These are phyloP conservation scores for Steinernema hermaphroditum DNA, from an alignment of 2,888 invertebrate species.

Conservation along the genomic window DNA sequence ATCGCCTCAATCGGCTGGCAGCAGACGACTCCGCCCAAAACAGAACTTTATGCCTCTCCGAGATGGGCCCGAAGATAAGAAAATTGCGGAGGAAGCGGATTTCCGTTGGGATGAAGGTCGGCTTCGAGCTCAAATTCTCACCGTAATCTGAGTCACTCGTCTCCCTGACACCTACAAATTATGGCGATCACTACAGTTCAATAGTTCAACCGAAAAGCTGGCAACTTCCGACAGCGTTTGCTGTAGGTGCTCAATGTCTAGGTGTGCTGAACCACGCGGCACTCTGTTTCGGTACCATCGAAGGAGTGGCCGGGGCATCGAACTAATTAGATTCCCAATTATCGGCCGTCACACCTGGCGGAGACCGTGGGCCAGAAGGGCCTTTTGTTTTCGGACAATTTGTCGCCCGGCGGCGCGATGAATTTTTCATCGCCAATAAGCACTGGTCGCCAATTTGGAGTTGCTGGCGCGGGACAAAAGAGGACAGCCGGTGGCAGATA, in stretches of 20 bases:
- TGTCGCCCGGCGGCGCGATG: constrained; percentile 29
- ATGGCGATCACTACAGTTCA: too few species aligned
- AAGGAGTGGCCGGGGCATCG: not conserved
- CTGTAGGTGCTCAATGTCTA: too few species aligned
- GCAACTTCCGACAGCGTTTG: too few species aligned
- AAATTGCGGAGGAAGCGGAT: constrained; percentile 16
- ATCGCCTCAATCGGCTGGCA: constrained; percentile 22
- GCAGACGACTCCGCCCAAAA: constrained; percentile 17
- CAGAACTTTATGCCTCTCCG: constrained; percentile 11
- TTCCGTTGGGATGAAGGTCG: constrained; percentile 1
- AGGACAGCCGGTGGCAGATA: constrained; percentile 24
- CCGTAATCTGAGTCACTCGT: too few species aligned
- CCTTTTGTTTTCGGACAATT: constrained; percentile 26
- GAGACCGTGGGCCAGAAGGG: not conserved
- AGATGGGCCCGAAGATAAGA: constrained; percentile 12
- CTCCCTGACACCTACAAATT: too few species aligned
- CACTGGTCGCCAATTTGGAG: constrained; percentile 27
- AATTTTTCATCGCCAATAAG: constrained; percentile 28
- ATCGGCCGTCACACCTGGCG: constrained; percentile 5
- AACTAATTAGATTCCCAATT: constrained; percentile 1
- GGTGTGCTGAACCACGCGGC: too few species aligned
- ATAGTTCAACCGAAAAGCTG: too few species aligned
- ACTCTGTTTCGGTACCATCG: too few species aligned
- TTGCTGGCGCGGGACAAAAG: constrained; percentile 31
- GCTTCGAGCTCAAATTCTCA: too few species aligned